Evolutionary conservation across 2,888 invertebrate genomes (phyloP).

Genomic region (Blera fallax): DNA sequence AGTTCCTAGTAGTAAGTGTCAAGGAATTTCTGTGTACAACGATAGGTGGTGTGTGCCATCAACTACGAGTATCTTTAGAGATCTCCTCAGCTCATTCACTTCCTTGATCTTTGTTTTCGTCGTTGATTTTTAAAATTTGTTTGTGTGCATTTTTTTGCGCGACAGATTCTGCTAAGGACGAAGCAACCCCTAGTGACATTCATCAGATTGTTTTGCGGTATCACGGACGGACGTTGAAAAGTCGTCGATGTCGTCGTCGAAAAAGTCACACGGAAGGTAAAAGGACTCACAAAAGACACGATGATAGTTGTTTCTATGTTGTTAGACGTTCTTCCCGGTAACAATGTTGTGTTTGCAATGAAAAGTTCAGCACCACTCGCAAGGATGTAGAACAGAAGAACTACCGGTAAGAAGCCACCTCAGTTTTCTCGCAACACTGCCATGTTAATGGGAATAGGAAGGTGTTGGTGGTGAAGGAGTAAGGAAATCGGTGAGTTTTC

Average conservation of each 20-base stretch:
- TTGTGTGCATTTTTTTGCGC: background rate
- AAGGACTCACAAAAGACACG: background rate
- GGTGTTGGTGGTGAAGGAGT: background rate
- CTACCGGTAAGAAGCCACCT: background rate
- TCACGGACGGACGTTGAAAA: background rate
- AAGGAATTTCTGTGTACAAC: conserved; percentile 9
- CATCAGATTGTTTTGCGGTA: conserved; percentile 39
- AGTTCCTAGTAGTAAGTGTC: conserved; percentile 45
- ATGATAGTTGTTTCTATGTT: conserved; percentile 5
- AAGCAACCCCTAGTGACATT: conserved; percentile 13
- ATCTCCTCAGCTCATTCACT: background rate
- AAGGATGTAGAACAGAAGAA: conserved; percentile 11
- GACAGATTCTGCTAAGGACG: background rate
- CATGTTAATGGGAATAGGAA: conserved; percentile 19
- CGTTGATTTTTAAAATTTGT: background rate
- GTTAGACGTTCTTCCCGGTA: background rate
- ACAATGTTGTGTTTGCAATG: conserved; percentile 24
- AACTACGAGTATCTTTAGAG: too few relatives aligned
- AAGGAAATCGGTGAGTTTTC: background rate
- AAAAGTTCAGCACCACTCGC: conserved; percentile 15
- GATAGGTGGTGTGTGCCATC: background rate
- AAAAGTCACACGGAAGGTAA: conserved; percentile 1
- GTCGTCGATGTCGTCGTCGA: background rate
- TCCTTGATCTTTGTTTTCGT: conserved; percentile 4
- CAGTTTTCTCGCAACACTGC: conserved; percentile 3